phyloP scores from a whole-genome alignment of 2,888 invertebrate genomes.

The Lamproptera curius region DNA sequence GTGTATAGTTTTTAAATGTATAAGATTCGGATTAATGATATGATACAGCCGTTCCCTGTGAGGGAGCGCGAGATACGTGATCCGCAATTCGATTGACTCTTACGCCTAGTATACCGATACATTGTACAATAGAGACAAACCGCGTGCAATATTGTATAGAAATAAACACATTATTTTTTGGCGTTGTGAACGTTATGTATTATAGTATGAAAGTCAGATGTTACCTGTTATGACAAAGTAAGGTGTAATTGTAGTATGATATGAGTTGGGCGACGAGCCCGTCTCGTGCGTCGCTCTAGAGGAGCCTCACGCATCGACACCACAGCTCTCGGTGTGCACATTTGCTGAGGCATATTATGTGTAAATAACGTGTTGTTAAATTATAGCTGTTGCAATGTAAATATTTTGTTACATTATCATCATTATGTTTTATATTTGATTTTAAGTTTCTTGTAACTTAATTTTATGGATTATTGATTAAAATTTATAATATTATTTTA shows the following conservation, averaged over 20 bases:
- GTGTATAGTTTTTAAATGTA: constrained; percentile 47
- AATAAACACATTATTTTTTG: constrained; percentile 66
- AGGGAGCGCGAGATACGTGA: constrained; percentile 53
- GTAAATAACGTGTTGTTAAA: constrained; percentile 74
- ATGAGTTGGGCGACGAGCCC: constrained; percentile 21
- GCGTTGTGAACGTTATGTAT: constrained; percentile 78
- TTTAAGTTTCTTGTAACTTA: constrained; percentile 47
- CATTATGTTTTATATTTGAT: constrained; percentile 58
- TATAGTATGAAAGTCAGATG: constrained; percentile 76
- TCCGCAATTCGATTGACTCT: constrained; percentile 52
- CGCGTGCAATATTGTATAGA: constrained; percentile 77
- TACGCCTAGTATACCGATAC: constrained; percentile 55
- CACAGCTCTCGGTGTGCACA: constrained; percentile 15
- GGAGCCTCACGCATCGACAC: background rate
- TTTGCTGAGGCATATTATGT: constrained; percentile 50
- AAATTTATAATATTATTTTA: constrained; percentile 44
- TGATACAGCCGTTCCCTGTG: constrained; percentile 62
- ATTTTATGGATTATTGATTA: constrained; percentile 51
- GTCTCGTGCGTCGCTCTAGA: constrained; percentile 1
- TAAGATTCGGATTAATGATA: constrained; percentile 51
- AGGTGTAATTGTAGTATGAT: constrained; percentile 65
- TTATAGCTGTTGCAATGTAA: constrained; percentile 74
- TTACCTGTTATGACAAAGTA: constrained; percentile 78
- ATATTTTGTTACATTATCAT: constrained; percentile 67
- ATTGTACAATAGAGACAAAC: constrained; percentile 67